phyloP scores from a whole-genome alignment of 2,113 vertebrate species.

The Copsychus sechellarum region DNA sequence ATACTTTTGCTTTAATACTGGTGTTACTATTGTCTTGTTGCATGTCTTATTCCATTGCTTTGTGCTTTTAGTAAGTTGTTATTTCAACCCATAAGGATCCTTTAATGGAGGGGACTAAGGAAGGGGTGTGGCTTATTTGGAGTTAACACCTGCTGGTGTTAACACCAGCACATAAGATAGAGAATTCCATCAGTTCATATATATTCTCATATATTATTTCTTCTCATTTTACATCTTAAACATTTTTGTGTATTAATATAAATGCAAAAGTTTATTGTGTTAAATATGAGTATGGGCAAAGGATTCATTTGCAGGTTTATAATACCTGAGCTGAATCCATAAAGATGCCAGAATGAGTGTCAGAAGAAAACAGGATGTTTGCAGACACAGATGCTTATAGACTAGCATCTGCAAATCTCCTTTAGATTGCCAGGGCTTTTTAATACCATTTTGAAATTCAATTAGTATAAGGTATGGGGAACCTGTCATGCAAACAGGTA shows the following conservation, averaged over 20 bases:
- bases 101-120: not conserved
- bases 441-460: conserved; percentile 34
- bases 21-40: no score
- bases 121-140: not conserved
- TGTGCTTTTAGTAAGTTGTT: no score
- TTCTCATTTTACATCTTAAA: no score
- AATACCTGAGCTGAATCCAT: not conserved
- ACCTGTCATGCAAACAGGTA: conserved; percentile 55
- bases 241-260: no score
- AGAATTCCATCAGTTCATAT: no score
- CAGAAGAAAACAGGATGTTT: not conserved
- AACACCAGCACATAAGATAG: no score
- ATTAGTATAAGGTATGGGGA: conserved; percentile 26
- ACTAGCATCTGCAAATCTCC: not conserved
- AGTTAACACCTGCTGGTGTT: no score
- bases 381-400: not conserved
- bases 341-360: not conserved
- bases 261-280: no score
- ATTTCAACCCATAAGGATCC: no score
- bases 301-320: not conserved
- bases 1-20: no score
- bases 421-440: not conserved
- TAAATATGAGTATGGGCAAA: not conserved
- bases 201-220: no score
- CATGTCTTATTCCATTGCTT: no score